Conservation (phyloP, 1,140 invertebrate genomes). For the Hylyphantes graminicola region DNA sequence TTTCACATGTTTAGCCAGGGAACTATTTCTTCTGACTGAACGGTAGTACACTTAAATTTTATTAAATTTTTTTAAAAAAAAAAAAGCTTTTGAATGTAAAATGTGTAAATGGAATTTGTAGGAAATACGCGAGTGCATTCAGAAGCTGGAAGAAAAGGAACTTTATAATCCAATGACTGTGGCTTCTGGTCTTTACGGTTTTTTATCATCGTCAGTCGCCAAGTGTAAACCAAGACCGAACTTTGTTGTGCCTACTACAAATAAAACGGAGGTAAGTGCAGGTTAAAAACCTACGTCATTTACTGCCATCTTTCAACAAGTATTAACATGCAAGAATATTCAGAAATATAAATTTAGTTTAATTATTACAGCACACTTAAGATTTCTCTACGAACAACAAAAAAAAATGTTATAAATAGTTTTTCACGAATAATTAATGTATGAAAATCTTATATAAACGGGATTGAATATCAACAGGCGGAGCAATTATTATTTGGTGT, state of each 20-base stretch:
- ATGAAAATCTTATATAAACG: not conserved
- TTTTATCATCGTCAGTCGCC: slow-evolving; percentile 1
- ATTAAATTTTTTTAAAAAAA: not conserved
- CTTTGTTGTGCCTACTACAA: slow-evolving; percentile 14
- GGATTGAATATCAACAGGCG: not conserved
- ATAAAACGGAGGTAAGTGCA: slow-evolving; percentile 11
- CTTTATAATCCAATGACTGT: slow-evolving; percentile 34
- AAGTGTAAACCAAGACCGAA: slow-evolving; percentile 14
- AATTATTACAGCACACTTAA: not conserved
- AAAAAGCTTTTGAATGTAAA: not conserved
- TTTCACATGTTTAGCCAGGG: not conserved
- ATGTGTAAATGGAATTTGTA: not conserved
- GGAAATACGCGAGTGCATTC: slow-evolving; percentile 23
- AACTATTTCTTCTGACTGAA: not conserved
- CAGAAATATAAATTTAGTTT: not conserved
- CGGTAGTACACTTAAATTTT: not conserved
- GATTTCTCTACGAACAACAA: not conserved
- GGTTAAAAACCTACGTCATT: no score
- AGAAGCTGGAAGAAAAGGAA: slow-evolving; percentile 5
- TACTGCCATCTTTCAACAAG: no score
- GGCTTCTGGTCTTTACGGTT: slow-evolving; percentile 17
- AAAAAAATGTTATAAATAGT: not conserved
- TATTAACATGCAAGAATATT: not conserved
- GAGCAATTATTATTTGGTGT: no score
- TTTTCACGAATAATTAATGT: not conserved